Percentiles rank a stretch among this genome's conserved stretches.
These are phyloP conservation scores for Characodon lateralis DNA, from an alignment of 2,797 vertebrate species.

Conservation along the genomic window DNA sequence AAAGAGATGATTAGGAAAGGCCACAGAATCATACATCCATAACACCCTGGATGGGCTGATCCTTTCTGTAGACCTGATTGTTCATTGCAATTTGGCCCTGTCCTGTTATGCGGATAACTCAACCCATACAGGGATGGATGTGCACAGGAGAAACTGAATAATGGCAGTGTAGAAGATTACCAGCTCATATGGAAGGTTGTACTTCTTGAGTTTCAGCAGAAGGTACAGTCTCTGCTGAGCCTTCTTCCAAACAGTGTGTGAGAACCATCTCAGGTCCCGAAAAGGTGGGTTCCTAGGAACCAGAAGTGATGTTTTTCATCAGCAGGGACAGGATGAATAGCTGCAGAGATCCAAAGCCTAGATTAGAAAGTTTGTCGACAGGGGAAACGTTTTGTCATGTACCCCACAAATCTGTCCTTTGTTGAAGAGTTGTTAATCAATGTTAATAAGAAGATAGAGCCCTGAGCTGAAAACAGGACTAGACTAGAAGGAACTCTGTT, in stretches of 20 bases:
- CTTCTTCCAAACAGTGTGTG: not conserved
- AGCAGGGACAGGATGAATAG: no score
- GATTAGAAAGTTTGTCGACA: not conserved
- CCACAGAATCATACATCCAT: no score
- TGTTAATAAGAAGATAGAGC: not conserved
- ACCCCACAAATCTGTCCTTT: not conserved
- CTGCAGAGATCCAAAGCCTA: no score
- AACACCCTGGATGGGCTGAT: not conserved
- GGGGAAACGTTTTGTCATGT: not conserved
- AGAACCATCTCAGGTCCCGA: not conserved
- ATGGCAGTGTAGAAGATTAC: no score
- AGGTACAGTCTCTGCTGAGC: not conserved
- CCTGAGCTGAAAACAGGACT: not conserved
- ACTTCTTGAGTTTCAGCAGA: not conserved
- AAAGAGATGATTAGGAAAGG: no score
- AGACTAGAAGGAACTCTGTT: not conserved
- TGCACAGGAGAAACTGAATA: no score
- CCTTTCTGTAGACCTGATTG: not conserved
- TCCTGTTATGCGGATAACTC: no score
- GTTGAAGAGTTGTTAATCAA: not conserved
- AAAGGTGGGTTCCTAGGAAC: not conserved
- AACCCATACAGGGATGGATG: no score
- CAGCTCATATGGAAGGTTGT: no score
- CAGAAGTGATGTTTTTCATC: not conserved
- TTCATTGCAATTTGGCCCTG: not conserved